A percentile compares a stretch with the other conserved stretches of the same genome.
Evolutionary conservation across 2,113 vertebrate species (phyloP).

Genomic region (Megaleporinus macrocephalus): DNA sequence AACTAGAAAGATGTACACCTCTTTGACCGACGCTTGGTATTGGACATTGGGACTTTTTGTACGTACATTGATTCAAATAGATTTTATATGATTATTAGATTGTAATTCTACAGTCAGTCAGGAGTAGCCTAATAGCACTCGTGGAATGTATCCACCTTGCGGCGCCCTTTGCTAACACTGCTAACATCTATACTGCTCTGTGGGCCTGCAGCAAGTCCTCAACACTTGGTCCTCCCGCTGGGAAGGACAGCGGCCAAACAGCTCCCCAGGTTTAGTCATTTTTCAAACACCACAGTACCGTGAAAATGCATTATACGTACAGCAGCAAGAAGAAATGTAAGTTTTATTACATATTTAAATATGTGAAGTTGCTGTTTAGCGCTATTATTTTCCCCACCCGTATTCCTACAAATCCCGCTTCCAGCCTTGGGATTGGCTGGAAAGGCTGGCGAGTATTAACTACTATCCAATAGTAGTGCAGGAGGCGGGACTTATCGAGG

Average conservation of each 20-base stretch:
- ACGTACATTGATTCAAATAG: too few species aligned
- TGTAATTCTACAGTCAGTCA: too few species aligned
- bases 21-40: too few species aligned
- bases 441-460: background rate
- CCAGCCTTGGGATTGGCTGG: background rate
- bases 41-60: too few species aligned
- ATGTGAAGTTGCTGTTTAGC: background rate
- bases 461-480: background rate
- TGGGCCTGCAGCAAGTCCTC: background rate
- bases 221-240: background rate
- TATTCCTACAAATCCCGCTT: background rate
- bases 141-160: conserved; percentile 20
- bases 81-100: too few species aligned
- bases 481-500: background rate
- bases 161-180: conserved; percentile 37
- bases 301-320: background rate
- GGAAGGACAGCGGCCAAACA: too few species aligned
- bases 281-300: background rate
- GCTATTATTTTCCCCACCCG: background rate
- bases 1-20: too few species aligned
- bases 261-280: background rate
- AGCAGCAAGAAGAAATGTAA: background rate
- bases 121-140: background rate
- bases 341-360: background rate
- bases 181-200: background rate